A percentile compares a stretch with the other conserved stretches of the same genome.
These are phyloP conservation scores for Sakesphorus luctuosus DNA, from an alignment of 2,113 vertebrate genomes.

Conservation along the genomic window DNA sequence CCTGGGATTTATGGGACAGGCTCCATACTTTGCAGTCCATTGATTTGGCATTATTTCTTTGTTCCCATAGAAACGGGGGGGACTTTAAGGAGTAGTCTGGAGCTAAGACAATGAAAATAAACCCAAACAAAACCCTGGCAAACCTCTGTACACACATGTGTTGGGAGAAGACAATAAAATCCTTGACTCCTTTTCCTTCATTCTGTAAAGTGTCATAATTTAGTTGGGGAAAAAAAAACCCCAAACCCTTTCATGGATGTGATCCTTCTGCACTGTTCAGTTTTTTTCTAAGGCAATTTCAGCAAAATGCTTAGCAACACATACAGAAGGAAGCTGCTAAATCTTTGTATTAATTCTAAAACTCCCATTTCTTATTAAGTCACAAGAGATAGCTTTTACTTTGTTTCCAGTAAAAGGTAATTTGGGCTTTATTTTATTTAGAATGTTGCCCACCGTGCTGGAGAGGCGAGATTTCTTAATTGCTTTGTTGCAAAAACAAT, in stretches of 20 bases:
- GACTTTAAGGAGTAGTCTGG: background rate
- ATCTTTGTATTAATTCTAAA: constrained; percentile 66
- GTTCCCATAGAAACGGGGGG: constrained; percentile 48
- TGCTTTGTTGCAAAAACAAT: constrained; percentile 73
- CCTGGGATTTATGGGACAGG: background rate
- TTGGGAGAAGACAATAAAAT: background rate
- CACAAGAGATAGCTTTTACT: constrained; percentile 58
- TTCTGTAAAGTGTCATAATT: background rate
- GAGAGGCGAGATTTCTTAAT: constrained; percentile 67
- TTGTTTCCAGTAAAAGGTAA: constrained; percentile 71
- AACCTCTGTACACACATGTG: background rate
- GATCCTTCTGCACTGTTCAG: constrained; percentile 38
- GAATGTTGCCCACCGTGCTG: constrained; percentile 53
- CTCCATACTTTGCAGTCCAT: background rate
- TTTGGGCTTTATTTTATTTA: constrained; percentile 66
- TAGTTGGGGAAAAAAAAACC: background rate
- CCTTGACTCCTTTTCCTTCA: background rate
- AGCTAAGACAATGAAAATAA: constrained; percentile 20
- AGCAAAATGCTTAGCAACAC: constrained; percentile 51
- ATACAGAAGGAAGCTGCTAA: constrained; percentile 16
- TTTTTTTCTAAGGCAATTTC: constrained; percentile 29
- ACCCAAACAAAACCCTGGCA: background rate
- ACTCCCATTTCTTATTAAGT: constrained; percentile 65
- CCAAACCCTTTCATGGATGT: background rate
- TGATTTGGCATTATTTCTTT: background rate